Base-by-base conservation (phyloP, 2,888 invertebrate species). In the Thyatira batis region DNA sequence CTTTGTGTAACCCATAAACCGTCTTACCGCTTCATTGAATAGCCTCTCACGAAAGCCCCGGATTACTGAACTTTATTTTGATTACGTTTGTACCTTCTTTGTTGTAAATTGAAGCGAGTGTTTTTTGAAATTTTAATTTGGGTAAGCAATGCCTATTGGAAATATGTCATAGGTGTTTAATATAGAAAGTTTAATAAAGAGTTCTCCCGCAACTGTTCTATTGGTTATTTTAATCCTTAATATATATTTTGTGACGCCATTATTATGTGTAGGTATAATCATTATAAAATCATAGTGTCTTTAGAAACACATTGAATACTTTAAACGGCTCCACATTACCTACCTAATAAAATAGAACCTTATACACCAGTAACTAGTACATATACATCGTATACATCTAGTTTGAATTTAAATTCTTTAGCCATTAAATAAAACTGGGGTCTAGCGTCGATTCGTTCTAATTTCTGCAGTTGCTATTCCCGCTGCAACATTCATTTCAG, bases 1-100 rank as follows among this genome's bases (percentile, higher is more conserved):
- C 78, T 80, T 72, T 71, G 76, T 73, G 65, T 69, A 69, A 67
- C 63, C 61, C 51, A 71, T 75, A 75, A 74, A 74, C 71, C 71
- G 66, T 67, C 65, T 66, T 66, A 65, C 68, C 68, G 66, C 58
- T 60, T 52, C 56, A 59, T 62, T 61, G 60, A 55, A 69, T 66
- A 59, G 57, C 57, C 63, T 68, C 61, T 61, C 56, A 56, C 60
- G 60, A 63, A 50, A 57, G 56, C 27, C 63, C 58, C 57, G 56
- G 58, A 65, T 67, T 63, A 60, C 58, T 57, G 55, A 61, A 64
- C 61, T 68, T 66, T 68, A 65, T 67, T 66, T 67, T 67, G 64
- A 71, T 71, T 65, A 63, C 65, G 57, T 54, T 59, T 51, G 28
- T 27, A 56, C 52, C 50, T 45, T 49, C 39, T 17, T 39, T 39